Evolutionary conservation across 2,888 invertebrate species (phyloP), one percentile per base, ranked within the genome.

Genomic region (Trimorus sp.): DNA sequence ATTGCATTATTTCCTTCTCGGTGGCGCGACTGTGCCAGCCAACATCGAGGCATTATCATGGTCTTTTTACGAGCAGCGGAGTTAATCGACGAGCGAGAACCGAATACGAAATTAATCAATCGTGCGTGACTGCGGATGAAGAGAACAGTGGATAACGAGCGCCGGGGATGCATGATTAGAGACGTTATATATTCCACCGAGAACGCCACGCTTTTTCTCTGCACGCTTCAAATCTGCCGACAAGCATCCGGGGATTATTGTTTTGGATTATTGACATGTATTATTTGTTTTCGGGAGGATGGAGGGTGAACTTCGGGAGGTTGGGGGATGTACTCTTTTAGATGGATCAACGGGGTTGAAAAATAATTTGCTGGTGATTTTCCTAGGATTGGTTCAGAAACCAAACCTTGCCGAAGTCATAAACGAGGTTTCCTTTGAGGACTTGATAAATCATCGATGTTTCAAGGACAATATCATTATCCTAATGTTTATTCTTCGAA

Each of bases 61-160:
- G 73, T 77, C 68, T 81, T 81, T 79, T 81, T 77, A 76, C 68
- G 81, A 75, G 60, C 70, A 26, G 71, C 54, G 38, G 79, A 82
- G 79, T 83, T 83, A 83, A 83, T 83, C 68, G 82, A 79, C 79
- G 70, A 83, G 83, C 74, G 79, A 77, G 79, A 83, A 79, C 69
- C 74, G 79, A 79, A 79, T 83, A 65, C 79, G 71, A 66, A 80
- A 80, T 80, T 80, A 80, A 80, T 80, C 80, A 80, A 80, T 80
- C 81, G 73, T 77, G 73, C 76, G 81, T 77, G 76, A 81, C 80
- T 76, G 76, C 71, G 62, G 76, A 75, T 54, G 76, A 66, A 76
- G 71, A 69, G 74, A 77, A 77, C 73, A 53, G 40, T 37, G 80
- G 56, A 81, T 81, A 81, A 81, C 69, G 76, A 75, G 76, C 59